Base-by-base conservation (phyloP, 1,140 invertebrate species). In the Philopotamus ludificatus region DNA sequence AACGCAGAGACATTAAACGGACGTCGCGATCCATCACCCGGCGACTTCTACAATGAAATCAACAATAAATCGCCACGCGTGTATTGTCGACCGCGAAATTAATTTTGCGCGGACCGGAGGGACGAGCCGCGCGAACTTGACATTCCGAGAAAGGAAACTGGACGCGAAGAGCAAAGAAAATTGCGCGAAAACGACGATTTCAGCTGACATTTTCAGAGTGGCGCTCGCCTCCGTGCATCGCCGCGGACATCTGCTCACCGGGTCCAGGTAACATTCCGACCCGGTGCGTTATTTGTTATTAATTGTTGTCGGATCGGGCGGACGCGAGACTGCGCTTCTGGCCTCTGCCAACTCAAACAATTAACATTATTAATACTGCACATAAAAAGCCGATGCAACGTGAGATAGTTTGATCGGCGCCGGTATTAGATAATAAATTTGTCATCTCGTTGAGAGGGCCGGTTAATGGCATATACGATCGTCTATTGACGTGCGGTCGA, bases 181-280 rank as follows among this genome's bases (percentile, higher is more conserved):
- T n/a, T n/a, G n/a, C n/a, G n/a, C n/a, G n/a, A n/a, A n/a, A n/a
- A n/a, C n/a, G n/a, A n/a, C n/a, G n/a, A n/a, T n/a, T n/a, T n/a
- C n/a, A n/a, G n/a, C n/a, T n/a, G n/a, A n/a, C n/a, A n/a, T n/a
- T n/a, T n/a, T n/a, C n/a, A n/a, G n/a, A n/a, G n/a, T n/a, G n/a
- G n/a, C 12, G 28, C 12, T 20, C 54, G 16, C 23, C 54, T 58
- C 42, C 20, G 26, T 34, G 22, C 16, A 23, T 58, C 26, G 57
- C 50, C 12, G 7, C 47, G 53, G 15, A 39, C 18, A 21, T n/a
- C n/a, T n/a, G 25, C 4, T 4, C n/a, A 47, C 44, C 57, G 25
- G 57, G 22, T 60, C 23, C 57, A 44, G 57, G 41, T 47, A 34
- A 60, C 25, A 60, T 60, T 60, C 57, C 57, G 47, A 39, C 57